These are phyloP conservation scores for Glossophaga mutica DNA, from an alignment of 2,797 vertebrate genomes.

Conservation along the genomic window DNA sequence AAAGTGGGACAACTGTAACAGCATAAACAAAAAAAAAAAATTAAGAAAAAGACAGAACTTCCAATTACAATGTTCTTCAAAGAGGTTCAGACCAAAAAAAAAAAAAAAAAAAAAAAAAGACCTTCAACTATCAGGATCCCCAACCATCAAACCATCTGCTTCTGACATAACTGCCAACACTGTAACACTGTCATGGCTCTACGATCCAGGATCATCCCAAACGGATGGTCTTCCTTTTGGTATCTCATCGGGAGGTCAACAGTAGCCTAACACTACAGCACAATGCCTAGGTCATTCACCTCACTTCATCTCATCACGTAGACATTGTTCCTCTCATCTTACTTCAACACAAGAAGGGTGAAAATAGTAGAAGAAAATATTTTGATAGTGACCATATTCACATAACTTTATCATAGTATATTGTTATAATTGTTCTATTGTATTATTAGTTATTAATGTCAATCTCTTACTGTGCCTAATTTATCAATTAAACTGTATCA, in stretches of 20 bases:
- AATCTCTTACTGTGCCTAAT: background rate
- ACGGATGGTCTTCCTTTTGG: background rate
- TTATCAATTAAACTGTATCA: background rate
- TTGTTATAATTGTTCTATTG: background rate
- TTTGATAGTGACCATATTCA: background rate
- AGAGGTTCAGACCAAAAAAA: background rate
- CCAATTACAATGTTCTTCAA: background rate
- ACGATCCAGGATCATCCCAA: background rate
- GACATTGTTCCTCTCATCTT: background rate
- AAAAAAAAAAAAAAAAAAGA: background rate
- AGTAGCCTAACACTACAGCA: background rate
- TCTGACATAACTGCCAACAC: background rate
- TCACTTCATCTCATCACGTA: background rate
- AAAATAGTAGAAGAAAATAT: background rate
- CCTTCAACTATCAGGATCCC: background rate
- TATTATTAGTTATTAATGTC: background rate
- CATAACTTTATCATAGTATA: background rate
- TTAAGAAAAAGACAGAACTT: background rate
- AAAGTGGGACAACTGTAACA: background rate
- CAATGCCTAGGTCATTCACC: background rate
- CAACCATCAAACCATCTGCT: background rate
- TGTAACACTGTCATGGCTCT: background rate
- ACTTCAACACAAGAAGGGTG: background rate
- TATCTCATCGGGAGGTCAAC: background rate
- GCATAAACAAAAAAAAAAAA: background rate